phyloP scores from a whole-genome alignment of 2,113 vertebrate species.

The Pao palembangensis region DNA sequence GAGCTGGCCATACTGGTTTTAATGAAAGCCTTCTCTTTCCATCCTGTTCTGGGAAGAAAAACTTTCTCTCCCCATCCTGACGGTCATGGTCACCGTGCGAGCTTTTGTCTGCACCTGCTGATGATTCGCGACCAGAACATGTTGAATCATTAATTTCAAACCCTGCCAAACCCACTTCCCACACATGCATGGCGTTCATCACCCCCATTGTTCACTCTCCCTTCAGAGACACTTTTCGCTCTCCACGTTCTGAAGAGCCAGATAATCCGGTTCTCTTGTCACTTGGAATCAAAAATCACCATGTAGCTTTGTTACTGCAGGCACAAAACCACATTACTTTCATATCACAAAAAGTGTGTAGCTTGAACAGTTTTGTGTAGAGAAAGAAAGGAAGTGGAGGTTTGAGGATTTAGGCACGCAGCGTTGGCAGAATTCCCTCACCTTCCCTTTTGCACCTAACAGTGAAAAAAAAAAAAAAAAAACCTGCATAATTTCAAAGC shows the following conservation, averaged over 20 bases:
- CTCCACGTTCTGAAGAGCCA: constrained; percentile 13
- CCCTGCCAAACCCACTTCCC: constrained; percentile 74
- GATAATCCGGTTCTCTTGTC: constrained; percentile 56
- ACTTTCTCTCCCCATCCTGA: constrained; percentile 43
- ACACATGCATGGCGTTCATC: constrained; percentile 70
- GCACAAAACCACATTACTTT: constrained; percentile 28
- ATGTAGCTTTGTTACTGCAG: constrained; percentile 60
- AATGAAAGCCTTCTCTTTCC: constrained; percentile 28
- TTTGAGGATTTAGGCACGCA: background rate
- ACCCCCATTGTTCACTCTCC: constrained; percentile 31
- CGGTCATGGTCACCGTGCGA: constrained; percentile 45
- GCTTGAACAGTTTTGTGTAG: constrained; percentile 42
- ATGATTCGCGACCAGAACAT: constrained; percentile 72
- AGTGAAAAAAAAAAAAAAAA: background rate
- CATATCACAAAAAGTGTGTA: constrained; percentile 29
- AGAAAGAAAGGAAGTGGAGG: constrained; percentile 23
- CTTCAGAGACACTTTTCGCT: constrained; percentile 1
- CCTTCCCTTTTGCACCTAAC: background rate
- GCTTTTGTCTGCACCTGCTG: constrained; percentile 72
- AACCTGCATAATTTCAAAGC: constrained; percentile 67
- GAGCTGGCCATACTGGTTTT: constrained; percentile 47
- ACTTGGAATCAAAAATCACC: constrained; percentile 57
- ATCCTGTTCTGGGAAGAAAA: constrained; percentile 9
- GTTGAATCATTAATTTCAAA: constrained; percentile 76
- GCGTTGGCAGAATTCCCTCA: too few species aligned